Base-by-base conservation (phyloP, 2,113 vertebrate genomes). In the Siphamia tubifer region DNA sequence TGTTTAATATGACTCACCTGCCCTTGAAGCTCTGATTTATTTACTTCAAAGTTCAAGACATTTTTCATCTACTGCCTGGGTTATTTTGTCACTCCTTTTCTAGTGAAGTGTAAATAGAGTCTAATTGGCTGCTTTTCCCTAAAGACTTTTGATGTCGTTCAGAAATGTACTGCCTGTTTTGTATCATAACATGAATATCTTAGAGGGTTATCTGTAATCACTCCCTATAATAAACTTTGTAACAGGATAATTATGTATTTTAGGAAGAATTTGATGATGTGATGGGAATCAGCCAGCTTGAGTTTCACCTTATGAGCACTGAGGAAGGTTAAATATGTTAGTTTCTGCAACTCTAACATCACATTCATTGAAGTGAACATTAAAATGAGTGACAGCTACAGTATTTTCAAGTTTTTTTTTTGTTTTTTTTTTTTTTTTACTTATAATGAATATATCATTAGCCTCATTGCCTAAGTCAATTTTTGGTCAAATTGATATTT, bases 391-490 rank as follows among this genome's bases (percentile, higher is more conserved):
- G 42, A 17, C 49, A 48, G 31, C 9, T 17, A 35, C 20, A 15
- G 44, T 21, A 9, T 68, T 68, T 71, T 16, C 11, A 34, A 27
- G 68, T 38, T 39, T 36, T 58, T 56, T 65, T 55, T 56, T 30
- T 24, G n/a, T 39, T 36, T 58, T 56, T 38, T 39, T 36, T 58
- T 56, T 65, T 55, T 56, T 30, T 24, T 17, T 34, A 17, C 44
- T 55, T 28, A 27, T 20, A 42, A 49, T 36, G 42, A 75, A 72
- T 76, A 60, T n/a, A n/a, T n/a, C n/a, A n/a, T n/a, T n/a, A n/a
- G n/a, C n/a, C n/a, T n/a, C n/a, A n/a, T n/a, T n/a, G n/a, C n/a
- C n/a, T n/a, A n/a, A n/a, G n/a, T n/a, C n/a, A n/a, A n/a, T n/a
- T n/a, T n/a, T n/a, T n/a, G n/a, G n/a, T n/a, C n/a, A n/a, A n/a